A percentile compares a stretch with the other conserved stretches of the same genome.
These are phyloP conservation scores for Melanotaenia duboulayi DNA, from an alignment of 2,113 vertebrate genomes.

Conservation along the genomic window DNA sequence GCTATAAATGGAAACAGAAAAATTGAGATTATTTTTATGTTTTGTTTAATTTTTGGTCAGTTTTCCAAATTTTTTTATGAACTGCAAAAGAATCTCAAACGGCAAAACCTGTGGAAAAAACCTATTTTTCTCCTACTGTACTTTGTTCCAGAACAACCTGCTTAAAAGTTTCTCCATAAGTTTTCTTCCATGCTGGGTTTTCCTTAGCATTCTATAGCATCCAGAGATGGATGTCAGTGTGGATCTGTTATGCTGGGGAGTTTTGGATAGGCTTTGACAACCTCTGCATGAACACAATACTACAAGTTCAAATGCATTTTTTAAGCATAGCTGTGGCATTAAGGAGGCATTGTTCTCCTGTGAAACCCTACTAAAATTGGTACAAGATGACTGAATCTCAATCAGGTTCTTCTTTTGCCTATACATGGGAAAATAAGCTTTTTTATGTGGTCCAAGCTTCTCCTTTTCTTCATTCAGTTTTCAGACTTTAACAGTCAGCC, in stretches of 20 bases:
- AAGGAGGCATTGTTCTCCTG: not conserved
- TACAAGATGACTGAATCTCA: not conserved
- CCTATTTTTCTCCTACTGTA: too few species aligned
- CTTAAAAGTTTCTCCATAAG: not conserved
- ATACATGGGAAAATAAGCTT: not conserved
- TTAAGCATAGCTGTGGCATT: not conserved
- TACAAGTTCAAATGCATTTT: conserved; percentile 7
- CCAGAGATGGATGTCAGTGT: not conserved
- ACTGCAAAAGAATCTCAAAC: too few species aligned
- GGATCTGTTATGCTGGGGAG: not conserved
- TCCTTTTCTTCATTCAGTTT: not conserved
- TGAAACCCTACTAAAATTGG: not conserved
- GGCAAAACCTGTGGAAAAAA: too few species aligned
- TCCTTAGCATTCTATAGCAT: conserved; percentile 1
- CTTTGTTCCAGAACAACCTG: not conserved
- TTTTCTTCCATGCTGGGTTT: conserved; percentile 1
- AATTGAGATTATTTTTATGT: too few species aligned
- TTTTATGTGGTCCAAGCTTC: not conserved
- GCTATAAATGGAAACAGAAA: too few species aligned
- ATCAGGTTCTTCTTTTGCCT: too few species aligned
- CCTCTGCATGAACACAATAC: conserved; percentile 17
- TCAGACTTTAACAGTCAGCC: not conserved
- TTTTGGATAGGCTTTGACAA: conserved; percentile 6
- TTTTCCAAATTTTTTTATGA: too few species aligned
- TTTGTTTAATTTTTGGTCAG: too few species aligned